A percentile compares a stretch with the other conserved stretches of the same genome.
phyloP scores from a whole-genome alignment of 53 echinoderm and acorn worm genomes.

The Hippasteria phrygiana region DNA sequence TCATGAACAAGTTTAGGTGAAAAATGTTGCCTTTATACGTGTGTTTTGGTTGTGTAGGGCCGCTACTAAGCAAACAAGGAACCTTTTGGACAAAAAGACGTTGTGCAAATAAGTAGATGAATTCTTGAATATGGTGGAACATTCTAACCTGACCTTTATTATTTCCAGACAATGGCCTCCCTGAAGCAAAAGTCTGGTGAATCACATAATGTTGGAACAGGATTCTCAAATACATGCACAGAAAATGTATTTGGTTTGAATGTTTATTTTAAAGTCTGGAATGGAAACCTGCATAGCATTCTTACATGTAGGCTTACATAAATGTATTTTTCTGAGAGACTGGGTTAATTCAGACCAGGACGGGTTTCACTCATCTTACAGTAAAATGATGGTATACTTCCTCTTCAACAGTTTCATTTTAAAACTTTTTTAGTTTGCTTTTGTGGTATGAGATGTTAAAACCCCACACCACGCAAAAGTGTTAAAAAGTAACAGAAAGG shows the following conservation, averaged over 20 bases:
- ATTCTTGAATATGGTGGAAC: neutral
- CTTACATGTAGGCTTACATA: neutral
- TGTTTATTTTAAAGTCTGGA: conserved; percentile 21
- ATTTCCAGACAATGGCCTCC: neutral
- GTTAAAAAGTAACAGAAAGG: too few relatives aligned
- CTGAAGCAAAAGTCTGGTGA: neutral
- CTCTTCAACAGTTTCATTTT: too few relatives aligned
- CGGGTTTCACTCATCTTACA: too few relatives aligned
- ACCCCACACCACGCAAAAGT: too few relatives aligned
- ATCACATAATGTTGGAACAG: neutral
- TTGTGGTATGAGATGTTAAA: too few relatives aligned
- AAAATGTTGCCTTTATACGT: too few relatives aligned
- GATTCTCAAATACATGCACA: neutral
- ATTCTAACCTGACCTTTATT: neutral
- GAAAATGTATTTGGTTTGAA: neutral
- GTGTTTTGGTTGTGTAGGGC: neutral
- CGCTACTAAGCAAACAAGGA: neutral
- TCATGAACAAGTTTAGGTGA: too few relatives aligned
- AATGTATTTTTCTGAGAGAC: too few relatives aligned
- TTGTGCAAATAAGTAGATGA: neutral
- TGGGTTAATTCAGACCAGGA: too few relatives aligned
- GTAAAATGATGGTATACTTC: too few relatives aligned
- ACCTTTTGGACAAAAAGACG: neutral
- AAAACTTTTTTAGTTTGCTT: too few relatives aligned
- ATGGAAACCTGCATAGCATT: too few relatives aligned